Conservation (phyloP, 2,113 vertebrate species). For the Perca fluviatilis region DNA sequence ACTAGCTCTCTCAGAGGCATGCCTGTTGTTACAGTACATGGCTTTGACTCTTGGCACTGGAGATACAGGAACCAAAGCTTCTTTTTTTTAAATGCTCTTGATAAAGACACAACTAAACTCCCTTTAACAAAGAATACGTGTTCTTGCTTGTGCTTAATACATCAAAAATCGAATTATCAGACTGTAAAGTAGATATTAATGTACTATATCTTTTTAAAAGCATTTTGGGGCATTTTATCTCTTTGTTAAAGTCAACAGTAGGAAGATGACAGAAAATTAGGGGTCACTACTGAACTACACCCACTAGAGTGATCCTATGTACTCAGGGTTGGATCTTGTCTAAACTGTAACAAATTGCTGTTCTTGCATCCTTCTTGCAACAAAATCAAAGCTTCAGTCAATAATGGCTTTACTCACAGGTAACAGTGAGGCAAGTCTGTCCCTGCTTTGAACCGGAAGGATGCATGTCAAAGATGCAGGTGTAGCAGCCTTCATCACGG, state of each 20-base stretch:
- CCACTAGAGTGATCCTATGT: not conserved
- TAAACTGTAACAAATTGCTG: not conserved
- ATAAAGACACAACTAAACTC: not conserved
- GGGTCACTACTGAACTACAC: not conserved
- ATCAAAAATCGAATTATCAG: not conserved
- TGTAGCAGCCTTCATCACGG: constrained; percentile 85
- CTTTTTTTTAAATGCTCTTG: not conserved
- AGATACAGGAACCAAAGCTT: not conserved
- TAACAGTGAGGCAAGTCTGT: constrained; percentile 80
- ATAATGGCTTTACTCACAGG: constrained; percentile 70
- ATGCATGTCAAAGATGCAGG: constrained; percentile 83
- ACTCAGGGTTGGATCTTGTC: not conserved
- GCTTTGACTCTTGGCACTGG: not conserved
- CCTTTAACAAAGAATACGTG: not conserved
- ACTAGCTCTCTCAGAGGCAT: not conserved
- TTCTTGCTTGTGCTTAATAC: not conserved
- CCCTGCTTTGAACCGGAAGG: constrained; percentile 76
- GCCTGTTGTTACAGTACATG: not conserved
- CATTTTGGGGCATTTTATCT: too few species aligned
- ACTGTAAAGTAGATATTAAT: not conserved
- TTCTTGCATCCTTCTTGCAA: not conserved
- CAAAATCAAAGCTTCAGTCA: not conserved
- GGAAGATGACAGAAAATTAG: too few species aligned
- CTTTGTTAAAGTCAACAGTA: too few species aligned
- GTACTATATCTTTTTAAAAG: too few species aligned